Conservation (phyloP, 1,140 invertebrate genomes). For the Ylistrum balloti region DNA sequence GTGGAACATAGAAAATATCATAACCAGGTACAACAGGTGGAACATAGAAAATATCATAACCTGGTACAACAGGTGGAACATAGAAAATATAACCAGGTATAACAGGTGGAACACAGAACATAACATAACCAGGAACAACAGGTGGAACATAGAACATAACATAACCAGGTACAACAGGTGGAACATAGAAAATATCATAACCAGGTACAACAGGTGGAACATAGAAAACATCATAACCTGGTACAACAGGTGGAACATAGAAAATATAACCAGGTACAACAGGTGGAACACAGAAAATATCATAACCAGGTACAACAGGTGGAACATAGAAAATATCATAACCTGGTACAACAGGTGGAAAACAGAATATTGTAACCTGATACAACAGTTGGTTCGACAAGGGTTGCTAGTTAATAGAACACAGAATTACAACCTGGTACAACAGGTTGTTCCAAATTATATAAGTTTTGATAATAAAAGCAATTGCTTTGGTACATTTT, state of each 20-base stretch:
- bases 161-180: too few relatives aligned
- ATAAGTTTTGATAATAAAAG: too few relatives aligned
- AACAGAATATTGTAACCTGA: not conserved
- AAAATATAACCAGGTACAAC: too few relatives aligned
- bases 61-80: slow-evolving; percentile 91
- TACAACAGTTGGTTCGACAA: slow-evolving; percentile 94
- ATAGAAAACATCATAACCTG: too few relatives aligned
- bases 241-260: slow-evolving; percentile 89
- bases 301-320: not conserved
- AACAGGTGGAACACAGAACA: slow-evolving; percentile 9
- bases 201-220: not conserved
- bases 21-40: not conserved
- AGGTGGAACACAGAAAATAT: not conserved
- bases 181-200: not conserved
- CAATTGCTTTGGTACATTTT: too few relatives aligned
- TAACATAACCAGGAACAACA: not conserved
- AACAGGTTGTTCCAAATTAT: too few relatives aligned
- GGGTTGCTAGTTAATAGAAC: slow-evolving; percentile 87
- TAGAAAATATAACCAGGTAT: too few relatives aligned
- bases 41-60: too few relatives aligned
- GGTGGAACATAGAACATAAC: too few relatives aligned
- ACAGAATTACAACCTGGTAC: too few relatives aligned
- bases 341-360: too few relatives aligned
- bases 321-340: too few relatives aligned
- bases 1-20: not conserved